These are phyloP conservation scores for Mormoops blainvillei DNA, from an alignment of 2,113 vertebrate species.

Conservation along the genomic window DNA sequence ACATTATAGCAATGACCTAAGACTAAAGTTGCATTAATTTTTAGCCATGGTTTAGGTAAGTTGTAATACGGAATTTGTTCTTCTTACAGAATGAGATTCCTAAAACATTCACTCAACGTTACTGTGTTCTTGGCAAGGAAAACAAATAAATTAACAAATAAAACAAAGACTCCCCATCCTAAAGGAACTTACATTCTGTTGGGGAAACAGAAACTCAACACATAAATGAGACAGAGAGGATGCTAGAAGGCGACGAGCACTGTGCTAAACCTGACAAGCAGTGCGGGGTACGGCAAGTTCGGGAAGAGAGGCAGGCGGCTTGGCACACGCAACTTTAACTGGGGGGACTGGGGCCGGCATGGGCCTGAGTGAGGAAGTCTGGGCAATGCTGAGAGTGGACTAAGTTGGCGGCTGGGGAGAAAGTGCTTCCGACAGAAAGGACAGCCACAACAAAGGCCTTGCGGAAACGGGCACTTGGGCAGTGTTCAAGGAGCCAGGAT, in stretches of 20 bases:
- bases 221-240: background rate
- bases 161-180: background rate
- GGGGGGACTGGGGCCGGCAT: no score
- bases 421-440: background rate
- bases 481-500: background rate
- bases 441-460: background rate
- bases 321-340: background rate
- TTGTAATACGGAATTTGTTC: background rate
- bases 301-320: background rate
- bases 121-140: background rate
- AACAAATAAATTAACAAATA: background rate
- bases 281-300: background rate
- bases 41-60: background rate
- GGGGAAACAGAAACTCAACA: background rate
- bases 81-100: background rate
- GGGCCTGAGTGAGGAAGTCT: background rate
- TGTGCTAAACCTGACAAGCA: background rate
- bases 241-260: background rate
- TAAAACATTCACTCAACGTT: background rate
- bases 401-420: background rate
- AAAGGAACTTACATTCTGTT: background rate
- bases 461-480: background rate
- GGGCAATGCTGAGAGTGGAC: background rate
- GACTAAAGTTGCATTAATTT: background rate
- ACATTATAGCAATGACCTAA: background rate